Evolutionary conservation across 2,113 vertebrate genomes (phyloP).

Genomic region (Nibea albiflora): DNA sequence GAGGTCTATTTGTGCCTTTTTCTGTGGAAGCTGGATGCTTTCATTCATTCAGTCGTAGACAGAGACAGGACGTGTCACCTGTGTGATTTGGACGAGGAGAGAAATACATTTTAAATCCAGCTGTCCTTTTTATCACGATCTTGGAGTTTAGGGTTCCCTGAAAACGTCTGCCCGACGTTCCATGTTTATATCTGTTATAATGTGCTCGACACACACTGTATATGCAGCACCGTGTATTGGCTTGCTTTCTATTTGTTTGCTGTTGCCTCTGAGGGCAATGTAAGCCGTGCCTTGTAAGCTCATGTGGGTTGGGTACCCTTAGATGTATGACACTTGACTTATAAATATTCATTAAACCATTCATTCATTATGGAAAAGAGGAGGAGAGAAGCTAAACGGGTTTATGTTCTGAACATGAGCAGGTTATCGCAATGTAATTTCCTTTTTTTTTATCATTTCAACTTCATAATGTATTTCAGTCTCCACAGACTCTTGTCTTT

Average conservation of each 20-base stretch:
- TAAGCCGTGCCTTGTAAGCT: neutral
- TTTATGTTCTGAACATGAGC: neutral
- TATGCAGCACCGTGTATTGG: too few relatives aligned
- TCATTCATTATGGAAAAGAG: slow-evolving; percentile 10
- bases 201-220: too few relatives aligned
- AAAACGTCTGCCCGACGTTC: neutral
- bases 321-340: slow-evolving; percentile 12
- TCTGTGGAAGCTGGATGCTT: too few relatives aligned
- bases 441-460: neutral
- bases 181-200: neutral
- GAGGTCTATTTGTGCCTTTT: slow-evolving; percentile 8
- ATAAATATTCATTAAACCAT: slow-evolving; percentile 11
- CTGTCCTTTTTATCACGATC: neutral
- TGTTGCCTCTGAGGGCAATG: neutral
- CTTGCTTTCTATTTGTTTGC: neutral
- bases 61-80: neutral
- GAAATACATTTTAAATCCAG: neutral
- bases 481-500: neutral
- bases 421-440: neutral
- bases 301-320: neutral
- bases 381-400: slow-evolving; percentile 11
- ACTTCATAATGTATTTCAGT: too few relatives aligned
- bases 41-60: neutral
- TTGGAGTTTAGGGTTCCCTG: neutral
- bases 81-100: slow-evolving; percentile 3